Percentiles rank a stretch among this genome's conserved stretches.
Conservation (phyloP, 2,888 invertebrate genomes). For the Melieria crassipennis region DNA sequence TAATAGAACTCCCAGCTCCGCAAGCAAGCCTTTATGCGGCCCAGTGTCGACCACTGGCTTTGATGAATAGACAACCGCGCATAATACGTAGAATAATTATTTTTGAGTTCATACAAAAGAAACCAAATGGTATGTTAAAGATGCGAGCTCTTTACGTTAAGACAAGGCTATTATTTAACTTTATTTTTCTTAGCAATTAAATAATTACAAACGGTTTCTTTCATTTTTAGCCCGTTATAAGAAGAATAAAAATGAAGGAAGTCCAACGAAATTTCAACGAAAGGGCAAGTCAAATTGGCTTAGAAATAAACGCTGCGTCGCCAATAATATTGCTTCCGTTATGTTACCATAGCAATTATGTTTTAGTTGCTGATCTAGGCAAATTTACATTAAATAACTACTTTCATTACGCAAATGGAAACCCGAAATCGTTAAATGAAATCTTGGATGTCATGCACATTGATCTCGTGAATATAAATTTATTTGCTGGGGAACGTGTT, state of each 20-base stretch:
- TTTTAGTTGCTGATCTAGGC: constrained; percentile 84
- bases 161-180: constrained; percentile 4
- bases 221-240: constrained; percentile 58
- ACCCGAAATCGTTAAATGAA: constrained; percentile 52
- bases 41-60: too few species aligned
- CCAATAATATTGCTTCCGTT: constrained; percentile 90
- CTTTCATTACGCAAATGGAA: constrained; percentile 74
- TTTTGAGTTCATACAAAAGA: too few species aligned
- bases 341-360: constrained; percentile 78
- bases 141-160: too few species aligned
- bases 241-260: constrained; percentile 59
- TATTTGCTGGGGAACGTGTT: constrained; percentile 70
- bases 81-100: too few species aligned
- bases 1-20: too few species aligned
- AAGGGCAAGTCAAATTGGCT: constrained; percentile 58
- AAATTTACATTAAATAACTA: constrained; percentile 80
- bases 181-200: not conserved
- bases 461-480: constrained; percentile 75
- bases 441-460: constrained; percentile 74
- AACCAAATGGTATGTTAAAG: too few species aligned
- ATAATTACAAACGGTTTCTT: not conserved
- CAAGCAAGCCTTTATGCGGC: too few species aligned
- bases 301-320: constrained; percentile 67
- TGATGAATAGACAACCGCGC: too few species aligned
- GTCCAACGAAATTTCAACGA: constrained; percentile 44